Evolutionary conservation across 2,888 invertebrate species (phyloP).

Genomic region (Rotaria socialis): DNA sequence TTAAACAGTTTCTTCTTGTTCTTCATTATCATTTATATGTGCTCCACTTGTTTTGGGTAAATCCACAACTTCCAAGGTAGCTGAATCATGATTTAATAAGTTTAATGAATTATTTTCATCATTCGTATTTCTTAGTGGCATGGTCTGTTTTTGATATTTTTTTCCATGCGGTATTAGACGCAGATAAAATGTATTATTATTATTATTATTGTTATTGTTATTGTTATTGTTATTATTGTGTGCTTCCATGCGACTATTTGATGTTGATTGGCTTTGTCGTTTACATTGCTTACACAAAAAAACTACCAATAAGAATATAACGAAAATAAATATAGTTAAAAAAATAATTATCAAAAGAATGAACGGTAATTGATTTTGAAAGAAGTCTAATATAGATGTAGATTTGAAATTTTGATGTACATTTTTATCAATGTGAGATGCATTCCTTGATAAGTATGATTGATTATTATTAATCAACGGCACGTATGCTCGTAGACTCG

Average conservation of each 20-base stretch:
- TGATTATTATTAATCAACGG: background rate
- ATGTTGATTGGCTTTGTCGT: background rate
- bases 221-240: background rate
- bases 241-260: background rate
- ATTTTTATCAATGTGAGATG: background rate
- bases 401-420: background rate
- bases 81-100: background rate
- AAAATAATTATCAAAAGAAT: background rate
- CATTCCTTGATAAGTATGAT: background rate
- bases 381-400: background rate
- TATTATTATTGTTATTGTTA: background rate
- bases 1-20: slow-evolving; percentile 12
- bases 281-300: background rate
- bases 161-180: background rate
- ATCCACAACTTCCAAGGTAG: background rate
- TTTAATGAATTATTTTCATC: background rate
- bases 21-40: background rate
- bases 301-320: background rate
- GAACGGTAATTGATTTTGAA: background rate
- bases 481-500: background rate
- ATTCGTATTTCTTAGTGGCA: background rate
- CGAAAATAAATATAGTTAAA: background rate
- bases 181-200: background rate
- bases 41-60: background rate
- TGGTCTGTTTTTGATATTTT: background rate